Base-by-base conservation (phyloP, 2,888 invertebrate genomes). In the Brachynemurus nebulosus region DNA sequence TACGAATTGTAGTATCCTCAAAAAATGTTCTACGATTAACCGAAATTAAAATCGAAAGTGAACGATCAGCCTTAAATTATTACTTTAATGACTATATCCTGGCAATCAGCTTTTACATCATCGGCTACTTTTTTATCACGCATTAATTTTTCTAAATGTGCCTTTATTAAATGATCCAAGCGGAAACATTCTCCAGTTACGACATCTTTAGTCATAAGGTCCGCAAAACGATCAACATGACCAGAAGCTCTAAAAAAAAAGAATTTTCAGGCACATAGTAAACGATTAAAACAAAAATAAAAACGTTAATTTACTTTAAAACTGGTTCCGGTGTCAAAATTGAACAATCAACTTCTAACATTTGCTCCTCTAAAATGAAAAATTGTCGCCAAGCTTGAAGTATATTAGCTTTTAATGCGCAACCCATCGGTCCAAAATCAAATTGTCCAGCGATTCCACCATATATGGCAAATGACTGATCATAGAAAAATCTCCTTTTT, bases 361-460 rank as follows among this genome's bases (percentile, higher is more conserved):
- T 97, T 63, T 93, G 90, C 61, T 99, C 98, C 59, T 96, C 93
- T 11, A 97, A 72, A 17, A 98, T 84, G 61, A 99, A 99, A 65
- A 86, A 91, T 55, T 86, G 90, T 48, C 96, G 74, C 98, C 98
- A 99, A 5, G 81, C 70, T 56, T 84, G 80, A 23, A 99, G 70
- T 61, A 99, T 78, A 62, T 99, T 98, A 16, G 90, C 80, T 65
- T 98, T 98, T 47, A 97, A 78, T 0, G 96, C 93, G 69, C 97
- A 98, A 2, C 98, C 98, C 95, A 98, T 96, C 0, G 98, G 98
- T 0, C 98, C 98, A 64, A 93, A 98, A 67, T 99, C 98, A 66
- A 89, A 97, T 59, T 96, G 90, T 0, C 96, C 85, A 21, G 84
- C 80, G 23, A 86, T 79, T 27, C 97, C 98, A 53, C 98, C 98